Percentiles rank a stretch among this genome's conserved stretches.
Conservation (phyloP, 2,797 vertebrate species). For the Mus minutoides region DNA sequence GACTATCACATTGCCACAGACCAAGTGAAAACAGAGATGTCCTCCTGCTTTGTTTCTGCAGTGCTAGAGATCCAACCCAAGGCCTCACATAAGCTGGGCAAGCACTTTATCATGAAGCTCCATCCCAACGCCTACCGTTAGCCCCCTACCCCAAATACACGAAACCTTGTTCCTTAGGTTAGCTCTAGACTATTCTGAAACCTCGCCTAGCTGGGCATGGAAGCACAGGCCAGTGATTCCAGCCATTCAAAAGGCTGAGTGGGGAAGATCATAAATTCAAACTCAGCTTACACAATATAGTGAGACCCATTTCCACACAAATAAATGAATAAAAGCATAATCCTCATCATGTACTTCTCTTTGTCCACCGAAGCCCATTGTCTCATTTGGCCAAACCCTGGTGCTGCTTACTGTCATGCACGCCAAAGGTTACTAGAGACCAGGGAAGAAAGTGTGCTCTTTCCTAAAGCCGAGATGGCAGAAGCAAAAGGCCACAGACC, state of each 20-base stretch:
- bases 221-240: not conserved
- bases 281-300: not conserved
- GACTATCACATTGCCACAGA: conserved; percentile 10
- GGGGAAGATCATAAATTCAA: too few species aligned
- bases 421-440: not conserved
- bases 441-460: not conserved
- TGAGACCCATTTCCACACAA: not conserved
- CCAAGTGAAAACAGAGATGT: not conserved
- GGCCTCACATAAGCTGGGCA: not conserved
- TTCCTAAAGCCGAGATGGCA: not conserved
- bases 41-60: not conserved
- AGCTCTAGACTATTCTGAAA: not conserved
- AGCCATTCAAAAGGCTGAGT: not conserved
- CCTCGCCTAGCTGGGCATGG: not conserved
- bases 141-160: not conserved
- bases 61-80: not conserved
- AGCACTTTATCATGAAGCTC: not conserved
- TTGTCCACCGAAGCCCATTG: not conserved
- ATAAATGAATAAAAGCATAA: not conserved
- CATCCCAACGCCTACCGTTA: not conserved
- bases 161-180: not conserved
- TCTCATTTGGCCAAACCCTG: not conserved
- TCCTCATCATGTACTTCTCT: conserved; percentile 37
- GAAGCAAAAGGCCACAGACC: not conserved
- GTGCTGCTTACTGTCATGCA: not conserved